Evolutionary conservation across 2,797 vertebrate species (phyloP).

Genomic region (Myotis findleyi): DNA sequence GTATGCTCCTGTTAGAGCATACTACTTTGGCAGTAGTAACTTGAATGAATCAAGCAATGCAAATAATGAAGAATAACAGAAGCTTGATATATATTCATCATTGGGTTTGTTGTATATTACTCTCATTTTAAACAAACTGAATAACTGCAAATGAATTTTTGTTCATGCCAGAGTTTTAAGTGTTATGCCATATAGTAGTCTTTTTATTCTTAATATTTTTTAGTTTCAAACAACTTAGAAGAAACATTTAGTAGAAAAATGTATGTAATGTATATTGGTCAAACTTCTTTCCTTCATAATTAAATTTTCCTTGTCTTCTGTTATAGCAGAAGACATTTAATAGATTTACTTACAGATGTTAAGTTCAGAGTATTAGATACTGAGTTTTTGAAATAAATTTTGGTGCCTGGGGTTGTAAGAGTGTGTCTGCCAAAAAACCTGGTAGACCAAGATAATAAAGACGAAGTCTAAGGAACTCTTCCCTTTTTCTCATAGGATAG

Average conservation of each 20-base stretch:
- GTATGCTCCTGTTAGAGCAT: not conserved
- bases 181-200: not conserved
- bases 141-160: conserved; percentile 3
- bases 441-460: not conserved
- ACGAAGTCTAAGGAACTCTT: not conserved
- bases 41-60: not conserved
- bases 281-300: conserved; percentile 17
- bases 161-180: not conserved
- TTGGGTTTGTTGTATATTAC: not conserved
- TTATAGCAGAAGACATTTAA: not conserved
- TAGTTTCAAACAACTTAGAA: conserved; percentile 45
- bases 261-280: not conserved
- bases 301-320: not conserved
- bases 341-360: not conserved
- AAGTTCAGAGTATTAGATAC: not conserved
- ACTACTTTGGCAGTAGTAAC: not conserved
- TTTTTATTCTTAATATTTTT: conserved; percentile 45
- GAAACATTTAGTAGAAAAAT: conserved; percentile 24
- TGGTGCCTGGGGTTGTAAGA: not conserved
- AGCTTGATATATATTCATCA: not conserved
- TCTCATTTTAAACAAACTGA: conserved; percentile 4
- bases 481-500: not conserved
- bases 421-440: not conserved
- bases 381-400: not conserved
- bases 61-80: not conserved